Evolutionary conservation across 2,888 invertebrate genomes (phyloP).

Genomic region (Epirrhoe tristata): DNA sequence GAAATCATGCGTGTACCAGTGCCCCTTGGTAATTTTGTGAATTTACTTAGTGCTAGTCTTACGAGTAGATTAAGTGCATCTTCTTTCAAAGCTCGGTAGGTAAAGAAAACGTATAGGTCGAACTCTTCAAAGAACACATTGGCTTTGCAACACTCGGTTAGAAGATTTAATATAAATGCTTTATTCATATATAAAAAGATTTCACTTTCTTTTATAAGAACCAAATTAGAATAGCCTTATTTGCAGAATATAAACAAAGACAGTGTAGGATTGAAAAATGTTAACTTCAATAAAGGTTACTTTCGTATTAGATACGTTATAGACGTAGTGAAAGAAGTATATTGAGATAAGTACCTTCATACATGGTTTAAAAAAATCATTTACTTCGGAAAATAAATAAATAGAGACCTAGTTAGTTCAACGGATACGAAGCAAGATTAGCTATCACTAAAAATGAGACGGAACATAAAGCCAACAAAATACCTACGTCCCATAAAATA

Average conservation of each 20-base stretch:
- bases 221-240: no score
- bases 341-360: no score
- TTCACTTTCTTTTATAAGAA: no score
- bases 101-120: not conserved
- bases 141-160: not conserved
- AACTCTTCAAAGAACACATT: not conserved
- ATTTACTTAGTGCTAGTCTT: slow-evolving; percentile 21
- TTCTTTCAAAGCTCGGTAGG: not conserved
- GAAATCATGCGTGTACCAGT: slow-evolving; percentile 73
- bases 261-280: no score
- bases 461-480: slow-evolving; percentile 26
- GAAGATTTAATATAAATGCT: not conserved
- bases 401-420: no score
- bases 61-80: not conserved
- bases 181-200: not conserved
- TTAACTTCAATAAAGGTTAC: no score
- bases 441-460: not conserved
- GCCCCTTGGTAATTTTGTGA: slow-evolving; percentile 67
- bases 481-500: slow-evolving; percentile 33
- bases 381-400: no score
- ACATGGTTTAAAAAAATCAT: no score
- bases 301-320: no score
- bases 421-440: not conserved
- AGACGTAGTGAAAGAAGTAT: no score
- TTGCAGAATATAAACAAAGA: no score